Conservation (phyloP, 2,888 invertebrate species). For the Pollenia griseotomentosa region DNA sequence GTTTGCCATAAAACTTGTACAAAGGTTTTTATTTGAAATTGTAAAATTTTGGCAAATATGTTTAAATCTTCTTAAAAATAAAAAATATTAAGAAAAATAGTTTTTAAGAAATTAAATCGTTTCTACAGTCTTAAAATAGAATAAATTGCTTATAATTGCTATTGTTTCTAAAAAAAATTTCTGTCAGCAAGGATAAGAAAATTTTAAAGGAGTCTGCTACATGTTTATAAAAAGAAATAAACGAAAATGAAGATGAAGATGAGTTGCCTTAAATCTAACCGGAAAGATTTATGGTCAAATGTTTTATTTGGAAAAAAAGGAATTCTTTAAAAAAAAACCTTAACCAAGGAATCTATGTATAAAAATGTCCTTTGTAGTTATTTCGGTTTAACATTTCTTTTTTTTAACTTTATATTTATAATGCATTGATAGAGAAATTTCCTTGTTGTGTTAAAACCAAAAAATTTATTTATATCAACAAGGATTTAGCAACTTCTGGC, state of each 20-base stretch:
- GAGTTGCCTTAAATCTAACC: constrained; percentile 79
- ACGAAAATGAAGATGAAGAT: constrained; percentile 27
- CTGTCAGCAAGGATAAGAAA: constrained; percentile 28
- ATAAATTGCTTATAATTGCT: constrained; percentile 77
- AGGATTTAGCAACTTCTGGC: constrained; percentile 35
- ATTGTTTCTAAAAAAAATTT: constrained; percentile 58
- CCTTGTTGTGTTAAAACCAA: constrained; percentile 35
- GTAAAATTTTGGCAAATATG: constrained; percentile 55
- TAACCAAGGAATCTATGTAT: constrained; percentile 2
- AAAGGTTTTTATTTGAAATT: constrained; percentile 66
- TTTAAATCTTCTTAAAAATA: constrained; percentile 54
- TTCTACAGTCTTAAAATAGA: constrained; percentile 57
- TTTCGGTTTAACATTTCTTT: constrained; percentile 41
- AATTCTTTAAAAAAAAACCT: constrained; percentile 45
- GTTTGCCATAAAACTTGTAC: constrained; percentile 50
- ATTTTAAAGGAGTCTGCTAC: constrained; percentile 25
- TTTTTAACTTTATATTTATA: constrained; percentile 64
- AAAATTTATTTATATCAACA: constrained; percentile 60
- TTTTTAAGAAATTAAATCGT: constrained; percentile 57
- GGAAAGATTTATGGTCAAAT: constrained; percentile 80
- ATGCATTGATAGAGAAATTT: constrained; percentile 61
- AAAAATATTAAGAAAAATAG: constrained; percentile 19
- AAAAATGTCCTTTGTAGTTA: constrained; percentile 49
- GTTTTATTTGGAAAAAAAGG: constrained; percentile 23
- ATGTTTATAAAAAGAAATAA: constrained; percentile 42